These are phyloP conservation scores for Hypercompe scribonia DNA, from an alignment of 2,888 invertebrate species.

Conservation along the genomic window DNA sequence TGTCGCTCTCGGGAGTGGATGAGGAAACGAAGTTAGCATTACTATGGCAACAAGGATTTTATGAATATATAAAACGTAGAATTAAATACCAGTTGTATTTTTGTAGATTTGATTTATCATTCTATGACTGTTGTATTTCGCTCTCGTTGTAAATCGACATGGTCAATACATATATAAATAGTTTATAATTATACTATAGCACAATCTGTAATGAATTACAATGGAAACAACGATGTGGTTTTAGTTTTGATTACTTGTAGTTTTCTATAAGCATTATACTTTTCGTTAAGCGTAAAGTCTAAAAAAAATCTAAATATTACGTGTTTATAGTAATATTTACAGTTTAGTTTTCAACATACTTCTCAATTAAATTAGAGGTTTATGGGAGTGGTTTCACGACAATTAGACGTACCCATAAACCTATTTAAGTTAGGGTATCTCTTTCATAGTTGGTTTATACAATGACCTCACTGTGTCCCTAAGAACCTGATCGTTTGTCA, in stretches of 20 bases:
- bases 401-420: not conserved
- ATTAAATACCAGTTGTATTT: not conserved
- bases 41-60: slow-evolving; percentile 18
- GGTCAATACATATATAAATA: not conserved
- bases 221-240: no score
- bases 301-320: no score
- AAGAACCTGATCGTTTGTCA: not conserved
- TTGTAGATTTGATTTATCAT: not conserved
- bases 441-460: not conserved
- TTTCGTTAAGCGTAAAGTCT: no score
- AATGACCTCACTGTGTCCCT: not conserved
- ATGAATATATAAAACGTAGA: not conserved
- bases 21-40: slow-evolving; percentile 35
- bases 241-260: no score
- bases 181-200: no score
- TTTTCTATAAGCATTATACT: no score
- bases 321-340: no score
- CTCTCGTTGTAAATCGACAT: not conserved
- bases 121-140: not conserved
- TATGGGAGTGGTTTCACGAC: no score
- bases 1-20: slow-evolving; percentile 28
- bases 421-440: not conserved
- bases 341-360: no score
- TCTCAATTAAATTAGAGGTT: no score
- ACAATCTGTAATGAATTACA: no score